Percentiles rank a stretch among this genome's conserved stretches.
Conservation (phyloP, 2,888 invertebrate species). For the Cephus spinipes region DNA sequence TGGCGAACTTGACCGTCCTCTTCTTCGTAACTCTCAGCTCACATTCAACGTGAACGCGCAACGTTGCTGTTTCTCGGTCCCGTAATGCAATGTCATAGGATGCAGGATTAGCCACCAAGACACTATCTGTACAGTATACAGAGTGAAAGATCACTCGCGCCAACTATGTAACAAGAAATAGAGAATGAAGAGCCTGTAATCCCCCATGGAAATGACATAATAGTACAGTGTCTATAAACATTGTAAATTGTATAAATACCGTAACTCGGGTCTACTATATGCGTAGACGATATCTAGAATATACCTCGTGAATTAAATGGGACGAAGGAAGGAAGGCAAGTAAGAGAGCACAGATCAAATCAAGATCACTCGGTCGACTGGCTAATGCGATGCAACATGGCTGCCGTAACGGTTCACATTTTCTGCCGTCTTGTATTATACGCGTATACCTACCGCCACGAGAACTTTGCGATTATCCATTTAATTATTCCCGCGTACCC, state of each 20-base stretch:
- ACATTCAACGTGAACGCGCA: background rate
- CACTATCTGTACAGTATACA: background rate
- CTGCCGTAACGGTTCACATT: conserved; percentile 44
- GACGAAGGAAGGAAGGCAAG: background rate
- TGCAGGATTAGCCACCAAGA: background rate
- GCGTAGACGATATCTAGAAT: background rate
- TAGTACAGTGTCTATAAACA: background rate
- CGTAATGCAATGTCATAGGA: background rate
- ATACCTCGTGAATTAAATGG: background rate
- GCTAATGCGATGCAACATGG: conserved; percentile 61
- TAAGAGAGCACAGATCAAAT: conserved; percentile 31
- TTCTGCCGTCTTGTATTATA: conserved; percentile 7
- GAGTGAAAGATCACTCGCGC: background rate
- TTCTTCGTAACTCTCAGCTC: background rate
- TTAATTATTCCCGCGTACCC: background rate
- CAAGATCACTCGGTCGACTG: conserved; percentile 63
- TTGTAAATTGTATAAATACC: background rate
- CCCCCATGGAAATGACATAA: no score
- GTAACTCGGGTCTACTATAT: background rate
- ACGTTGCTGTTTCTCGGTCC: background rate
- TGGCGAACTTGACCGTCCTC: background rate
- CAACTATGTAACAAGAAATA: background rate
- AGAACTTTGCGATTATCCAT: background rate
- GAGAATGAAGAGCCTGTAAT: background rate
- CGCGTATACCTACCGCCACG: conserved; percentile 7